Conservation (phyloP, 37 sponge, comb jelly and placozoan species). For the Beroe ovata region DNA sequence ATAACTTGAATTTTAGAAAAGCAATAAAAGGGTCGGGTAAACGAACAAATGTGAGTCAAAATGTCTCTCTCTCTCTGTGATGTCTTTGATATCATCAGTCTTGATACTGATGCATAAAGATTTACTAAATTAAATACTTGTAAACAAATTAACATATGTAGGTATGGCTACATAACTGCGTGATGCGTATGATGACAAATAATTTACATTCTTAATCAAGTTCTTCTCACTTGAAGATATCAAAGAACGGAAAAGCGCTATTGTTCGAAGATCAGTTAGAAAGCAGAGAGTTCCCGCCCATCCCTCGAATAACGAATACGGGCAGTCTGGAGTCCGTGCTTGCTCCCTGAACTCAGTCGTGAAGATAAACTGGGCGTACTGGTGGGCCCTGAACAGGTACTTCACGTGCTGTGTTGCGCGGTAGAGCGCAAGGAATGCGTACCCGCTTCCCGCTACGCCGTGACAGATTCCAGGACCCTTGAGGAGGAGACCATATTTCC, state of each 20-base stretch:
- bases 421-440: conserved; percentile 85
- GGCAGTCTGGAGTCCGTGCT: conserved; percentile 76
- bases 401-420: conserved; percentile 72
- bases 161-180: no score
- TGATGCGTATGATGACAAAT: no score
- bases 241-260: conserved; percentile 76
- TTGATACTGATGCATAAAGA: no score
- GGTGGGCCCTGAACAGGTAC: conserved; percentile 75
- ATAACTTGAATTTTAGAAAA: no score
- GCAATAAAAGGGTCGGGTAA: no score
- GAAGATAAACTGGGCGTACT: conserved; percentile 69
- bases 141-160: no score
- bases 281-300: conserved; percentile 76
- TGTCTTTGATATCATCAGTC: no score
- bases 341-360: conserved; percentile 46
- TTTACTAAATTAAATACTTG: no score
- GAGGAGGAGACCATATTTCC: conserved; percentile 84
- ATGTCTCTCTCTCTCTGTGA: no score
- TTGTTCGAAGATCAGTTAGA: conserved; percentile 70
- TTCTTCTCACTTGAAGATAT: conserved; percentile 62
- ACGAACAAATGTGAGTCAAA: no score
- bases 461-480: conserved; percentile 95
- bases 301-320: conserved; percentile 92
- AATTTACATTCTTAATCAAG: no score
- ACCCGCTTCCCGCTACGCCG: conserved; percentile 91